Conservation (phyloP, 2,888 invertebrate species). For the Catocala sponsa region DNA sequence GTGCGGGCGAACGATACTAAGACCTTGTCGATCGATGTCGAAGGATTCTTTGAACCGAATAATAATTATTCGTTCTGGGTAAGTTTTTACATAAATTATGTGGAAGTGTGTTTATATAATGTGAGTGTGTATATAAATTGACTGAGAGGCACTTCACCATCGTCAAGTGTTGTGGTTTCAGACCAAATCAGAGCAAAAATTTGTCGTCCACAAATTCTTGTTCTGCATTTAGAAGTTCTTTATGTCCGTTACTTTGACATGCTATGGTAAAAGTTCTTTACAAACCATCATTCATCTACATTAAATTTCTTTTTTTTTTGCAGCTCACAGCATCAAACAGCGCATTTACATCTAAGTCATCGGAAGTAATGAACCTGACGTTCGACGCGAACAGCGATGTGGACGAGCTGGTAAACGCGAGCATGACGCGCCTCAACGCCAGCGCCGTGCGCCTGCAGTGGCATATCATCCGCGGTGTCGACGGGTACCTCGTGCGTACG, state of each 20-base stretch:
- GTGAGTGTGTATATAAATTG: no score
- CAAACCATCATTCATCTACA: no score
- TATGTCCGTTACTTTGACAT: no score
- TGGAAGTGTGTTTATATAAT: neutral
- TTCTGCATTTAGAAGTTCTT: neutral
- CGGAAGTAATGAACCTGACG: slow-evolving; percentile 86
- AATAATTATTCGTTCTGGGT: slow-evolving; percentile 92
- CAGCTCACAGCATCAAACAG: slow-evolving; percentile 91
- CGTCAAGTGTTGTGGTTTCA: no score
- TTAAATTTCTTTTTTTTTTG: neutral
- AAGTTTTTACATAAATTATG: slow-evolving; percentile 52
- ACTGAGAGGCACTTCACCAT: no score
- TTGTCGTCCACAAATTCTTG: no score
- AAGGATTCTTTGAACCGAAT: slow-evolving; percentile 85
- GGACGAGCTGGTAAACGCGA: slow-evolving; percentile 88
- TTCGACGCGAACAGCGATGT: slow-evolving; percentile 91
- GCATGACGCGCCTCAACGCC: slow-evolving; percentile 79
- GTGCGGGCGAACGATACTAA: slow-evolving; percentile 70
- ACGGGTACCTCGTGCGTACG: slow-evolving; percentile 88
- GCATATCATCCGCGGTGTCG: slow-evolving; percentile 87
- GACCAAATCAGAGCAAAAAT: no score
- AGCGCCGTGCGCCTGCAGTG: slow-evolving; percentile 88
- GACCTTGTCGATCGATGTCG: slow-evolving; percentile 79
- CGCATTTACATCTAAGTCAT: slow-evolving; percentile 88
- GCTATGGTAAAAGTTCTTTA: no score